Percentiles rank a stretch among this genome's conserved stretches.
Conservation (phyloP, 2,113 vertebrate genomes). For the human (Homo sapiens) region GRCh38 chr3:68525001-68525500, state of each 20-base stretch:
- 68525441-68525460: conserved; percentile 36
- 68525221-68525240: neutral
- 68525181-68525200: neutral
- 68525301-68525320: neutral
- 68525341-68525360: neutral
- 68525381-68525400: neutral
- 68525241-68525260: neutral
- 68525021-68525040: neutral
- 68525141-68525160: neutral
- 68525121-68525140: neutral
- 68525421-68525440: neutral
- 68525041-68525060: neutral
- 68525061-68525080: neutral
- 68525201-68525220: neutral
- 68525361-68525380: neutral
- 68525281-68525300: neutral
- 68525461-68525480: neutral
- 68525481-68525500: neutral
- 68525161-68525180: neutral
- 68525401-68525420: neutral
- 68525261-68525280: neutral
- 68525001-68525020: neutral
- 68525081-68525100: neutral
- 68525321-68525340: neutral
- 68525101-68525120: neutral